A percentile compares a stretch with the other conserved stretches of the same genome.
Conservation (phyloP, 2,113 vertebrate species). For the Oreotrochilus melanogaster region DNA sequence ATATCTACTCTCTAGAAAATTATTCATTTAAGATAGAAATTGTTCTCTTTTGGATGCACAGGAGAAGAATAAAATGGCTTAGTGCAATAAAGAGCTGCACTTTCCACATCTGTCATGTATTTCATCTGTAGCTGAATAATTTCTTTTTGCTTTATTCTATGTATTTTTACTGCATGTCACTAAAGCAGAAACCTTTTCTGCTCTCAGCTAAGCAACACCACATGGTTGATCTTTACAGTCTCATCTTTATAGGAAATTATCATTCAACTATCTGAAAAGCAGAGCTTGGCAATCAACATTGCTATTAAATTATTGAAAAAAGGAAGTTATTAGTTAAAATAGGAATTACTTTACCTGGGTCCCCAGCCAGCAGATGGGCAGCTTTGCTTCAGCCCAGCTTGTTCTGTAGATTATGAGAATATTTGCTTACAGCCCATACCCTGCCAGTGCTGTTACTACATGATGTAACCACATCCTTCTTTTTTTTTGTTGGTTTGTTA, state of each 20-base stretch:
- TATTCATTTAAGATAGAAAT: neutral
- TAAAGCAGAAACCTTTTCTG: neutral
- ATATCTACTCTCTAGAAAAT: neutral
- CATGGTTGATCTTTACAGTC: neutral
- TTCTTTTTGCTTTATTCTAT: neutral
- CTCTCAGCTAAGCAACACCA: neutral
- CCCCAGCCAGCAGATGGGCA: neutral
- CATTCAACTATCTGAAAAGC: neutral
- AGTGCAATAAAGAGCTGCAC: neutral
- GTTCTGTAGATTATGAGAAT: neutral
- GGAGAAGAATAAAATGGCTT: neutral
- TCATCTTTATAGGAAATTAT: neutral
- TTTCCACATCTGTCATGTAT: neutral
- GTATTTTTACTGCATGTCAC: neutral
- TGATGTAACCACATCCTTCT: slow-evolving; percentile 53
- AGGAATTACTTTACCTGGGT: slow-evolving; percentile 17
- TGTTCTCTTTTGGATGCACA: neutral
- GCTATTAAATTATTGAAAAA: neutral
- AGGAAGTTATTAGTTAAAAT: neutral
- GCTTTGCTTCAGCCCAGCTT: neutral
- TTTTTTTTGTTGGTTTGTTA: neutral
- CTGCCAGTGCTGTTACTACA: neutral
- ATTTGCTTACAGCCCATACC: neutral
- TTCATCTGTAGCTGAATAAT: neutral
- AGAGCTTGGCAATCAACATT: neutral